These are phyloP conservation scores for Sylvilagus floridanus DNA, from an alignment of 2,797 vertebrate genomes.

Conservation along the genomic window DNA sequence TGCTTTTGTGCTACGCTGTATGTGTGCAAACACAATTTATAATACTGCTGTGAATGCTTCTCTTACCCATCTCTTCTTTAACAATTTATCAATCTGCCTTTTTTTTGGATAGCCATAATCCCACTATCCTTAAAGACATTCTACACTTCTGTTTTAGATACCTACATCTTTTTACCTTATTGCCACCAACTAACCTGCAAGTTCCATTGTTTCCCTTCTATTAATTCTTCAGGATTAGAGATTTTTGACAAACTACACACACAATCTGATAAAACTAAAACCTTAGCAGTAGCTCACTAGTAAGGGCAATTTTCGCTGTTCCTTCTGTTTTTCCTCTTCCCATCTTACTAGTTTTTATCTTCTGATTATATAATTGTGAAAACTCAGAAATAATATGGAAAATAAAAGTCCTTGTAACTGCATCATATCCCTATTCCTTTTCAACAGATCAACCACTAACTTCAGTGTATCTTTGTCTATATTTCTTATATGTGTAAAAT, in stretches of 20 bases:
- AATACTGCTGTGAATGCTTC: not conserved
- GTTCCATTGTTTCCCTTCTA: not conserved
- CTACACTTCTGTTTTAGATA: slow-evolving; percentile 3
- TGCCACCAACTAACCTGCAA: slow-evolving; percentile 4
- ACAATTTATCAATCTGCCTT: not conserved
- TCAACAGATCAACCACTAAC: not conserved
- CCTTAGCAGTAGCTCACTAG: not conserved
- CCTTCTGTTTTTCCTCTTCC: not conserved
- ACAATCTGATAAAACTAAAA: not conserved
- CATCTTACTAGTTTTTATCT: slow-evolving; percentile 48
- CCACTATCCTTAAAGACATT: not conserved
- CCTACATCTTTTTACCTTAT: not conserved
- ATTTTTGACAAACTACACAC: slow-evolving; percentile 31
- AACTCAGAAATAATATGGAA: slow-evolving; percentile 25
- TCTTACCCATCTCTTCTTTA: not conserved
- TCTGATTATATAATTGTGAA: not conserved
- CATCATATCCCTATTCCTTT: not conserved
- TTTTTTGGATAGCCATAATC: not conserved
- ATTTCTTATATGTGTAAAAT: not conserved
- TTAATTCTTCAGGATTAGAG: not conserved
- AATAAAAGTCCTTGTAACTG: not conserved
- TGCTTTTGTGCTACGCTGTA: not conserved
- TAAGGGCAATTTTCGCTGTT: not conserved
- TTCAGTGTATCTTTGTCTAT: not conserved
- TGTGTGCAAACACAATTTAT: not conserved